Percentiles rank a stretch among this genome's conserved stretches.
These are phyloP conservation scores for Tuberolachnus salignus DNA, from an alignment of 2,888 invertebrate species.

Conservation along the genomic window DNA sequence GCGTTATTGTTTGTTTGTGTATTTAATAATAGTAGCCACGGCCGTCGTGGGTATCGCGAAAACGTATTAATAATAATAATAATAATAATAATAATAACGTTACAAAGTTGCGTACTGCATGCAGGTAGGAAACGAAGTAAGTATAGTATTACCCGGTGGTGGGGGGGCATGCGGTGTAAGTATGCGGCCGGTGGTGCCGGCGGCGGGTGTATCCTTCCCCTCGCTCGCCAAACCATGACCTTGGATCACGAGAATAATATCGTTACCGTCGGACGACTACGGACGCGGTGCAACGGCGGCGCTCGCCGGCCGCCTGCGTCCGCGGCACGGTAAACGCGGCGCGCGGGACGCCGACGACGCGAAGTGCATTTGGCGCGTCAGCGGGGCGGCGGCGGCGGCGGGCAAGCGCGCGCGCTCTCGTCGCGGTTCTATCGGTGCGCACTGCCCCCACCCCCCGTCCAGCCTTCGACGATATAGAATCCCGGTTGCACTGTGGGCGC, in stretches of 20 bases:
- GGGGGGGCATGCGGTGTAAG: too few relatives aligned
- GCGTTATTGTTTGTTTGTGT: too few relatives aligned
- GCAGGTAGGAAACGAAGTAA: not conserved
- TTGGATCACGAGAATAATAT: conserved; percentile 37
- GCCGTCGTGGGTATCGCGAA: not conserved
- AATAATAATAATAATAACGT: too few relatives aligned
- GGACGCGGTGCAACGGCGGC: not conserved
- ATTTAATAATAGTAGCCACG: too few relatives aligned
- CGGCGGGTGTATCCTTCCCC: conserved; percentile 21
- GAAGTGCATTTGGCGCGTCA: too few relatives aligned
- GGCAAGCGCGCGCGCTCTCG: not conserved
- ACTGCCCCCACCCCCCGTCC: not conserved
- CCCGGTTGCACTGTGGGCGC: conserved; percentile 4
- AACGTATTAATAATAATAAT: not conserved
- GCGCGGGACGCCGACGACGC: not conserved
- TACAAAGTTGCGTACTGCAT: not conserved
- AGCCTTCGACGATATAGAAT: too few relatives aligned
- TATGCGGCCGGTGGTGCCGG: not conserved
- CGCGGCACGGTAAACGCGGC: not conserved
- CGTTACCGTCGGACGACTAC: conserved; percentile 38
- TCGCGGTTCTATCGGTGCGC: not conserved
- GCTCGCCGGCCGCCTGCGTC: not conserved
- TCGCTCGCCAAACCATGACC: conserved; percentile 43
- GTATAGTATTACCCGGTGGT: not conserved
- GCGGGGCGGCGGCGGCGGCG: not conserved